Base-by-base conservation (phyloP, 2,888 invertebrate genomes). In the Trichopoda pennipes region DNA sequence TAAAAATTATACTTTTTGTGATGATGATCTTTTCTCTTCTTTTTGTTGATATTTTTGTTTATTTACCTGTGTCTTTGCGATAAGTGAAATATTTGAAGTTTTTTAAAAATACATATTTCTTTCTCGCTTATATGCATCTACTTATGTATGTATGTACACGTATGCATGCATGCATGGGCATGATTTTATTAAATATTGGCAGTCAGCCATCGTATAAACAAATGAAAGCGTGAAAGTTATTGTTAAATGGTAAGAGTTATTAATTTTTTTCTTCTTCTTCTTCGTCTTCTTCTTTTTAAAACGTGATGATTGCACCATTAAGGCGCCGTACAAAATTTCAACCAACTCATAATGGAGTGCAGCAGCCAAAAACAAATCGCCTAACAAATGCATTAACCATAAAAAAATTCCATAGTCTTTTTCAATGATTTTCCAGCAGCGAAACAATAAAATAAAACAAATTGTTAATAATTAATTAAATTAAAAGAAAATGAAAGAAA, bases 221-320 rank as follows among this genome's bases (percentile, higher is more conserved):
- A 82, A 82, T 82, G 82, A 82, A 82, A 82, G 82, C 82, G 82
- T 75, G 82, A 82, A 82, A 82, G 82, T 82, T 79, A 70, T 74
- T 81, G 74, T 78, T 82, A 66, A 70, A 77, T 79, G 73, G 79
- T 61, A 79, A 73, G 73, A 79, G 79, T 73, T 78, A 49, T 17
- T 49, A 17, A n/a, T 3, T 28, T 56, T 53, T 64, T 17, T 58
- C 47, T 23, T 76, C 23, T 69, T 58, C 14, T 68, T n/a, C 47
- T 23, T 76, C 23, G 61, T 58, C 14, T 68, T n/a, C 44, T 35
- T 55, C 28, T 28, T 28, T 44, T 23, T 47, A 9, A 61, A 79
- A 79, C 79, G 79, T 79, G 79, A 73, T 66, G 73, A 73, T 60
- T 79, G 79, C 79, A 9, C 28, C 6, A 28, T 28, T 28, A 28